Conservation (phyloP, 92 coral and sea anemone species). For the Porites divaricata region DNA sequence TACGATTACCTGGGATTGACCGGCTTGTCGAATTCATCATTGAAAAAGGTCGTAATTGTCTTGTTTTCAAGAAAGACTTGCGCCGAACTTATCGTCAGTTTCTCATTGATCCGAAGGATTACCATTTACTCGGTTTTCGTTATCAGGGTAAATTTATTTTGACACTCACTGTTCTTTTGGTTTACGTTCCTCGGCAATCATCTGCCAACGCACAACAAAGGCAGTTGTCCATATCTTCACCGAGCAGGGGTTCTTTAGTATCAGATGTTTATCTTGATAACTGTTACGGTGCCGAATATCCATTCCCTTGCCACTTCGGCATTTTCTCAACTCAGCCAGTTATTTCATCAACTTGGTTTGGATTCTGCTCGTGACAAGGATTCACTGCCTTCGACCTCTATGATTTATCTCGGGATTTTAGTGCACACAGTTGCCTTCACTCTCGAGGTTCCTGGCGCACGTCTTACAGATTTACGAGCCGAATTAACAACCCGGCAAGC, state of each 20-base stretch:
- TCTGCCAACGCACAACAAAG: conserved; percentile 2
- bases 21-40: neutral
- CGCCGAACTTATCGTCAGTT: neutral
- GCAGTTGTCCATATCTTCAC: conserved; percentile 21
- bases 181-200: conserved; percentile 14
- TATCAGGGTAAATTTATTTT: conserved; percentile 6
- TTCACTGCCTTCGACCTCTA: neutral
- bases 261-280: too few species aligned
- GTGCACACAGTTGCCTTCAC: neutral
- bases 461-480: too few species aligned
- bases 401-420: conserved; percentile 13
- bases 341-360: neutral
- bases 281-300: neutral
- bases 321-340: neutral
- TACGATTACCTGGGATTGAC: conserved; percentile 24
- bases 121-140: conserved; percentile 20
- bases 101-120: conserved; percentile 42
- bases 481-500: too few species aligned
- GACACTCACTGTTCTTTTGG: conserved; percentile 34
- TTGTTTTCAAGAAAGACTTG: conserved; percentile 27
- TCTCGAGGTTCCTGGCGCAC: neutral
- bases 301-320: neutral
- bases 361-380: conserved; percentile 11
- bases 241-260: neutral
- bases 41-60: conserved; percentile 31